phyloP scores from a whole-genome alignment of 2,113 vertebrate genomes.

The Saccopteryx bilineata region DNA sequence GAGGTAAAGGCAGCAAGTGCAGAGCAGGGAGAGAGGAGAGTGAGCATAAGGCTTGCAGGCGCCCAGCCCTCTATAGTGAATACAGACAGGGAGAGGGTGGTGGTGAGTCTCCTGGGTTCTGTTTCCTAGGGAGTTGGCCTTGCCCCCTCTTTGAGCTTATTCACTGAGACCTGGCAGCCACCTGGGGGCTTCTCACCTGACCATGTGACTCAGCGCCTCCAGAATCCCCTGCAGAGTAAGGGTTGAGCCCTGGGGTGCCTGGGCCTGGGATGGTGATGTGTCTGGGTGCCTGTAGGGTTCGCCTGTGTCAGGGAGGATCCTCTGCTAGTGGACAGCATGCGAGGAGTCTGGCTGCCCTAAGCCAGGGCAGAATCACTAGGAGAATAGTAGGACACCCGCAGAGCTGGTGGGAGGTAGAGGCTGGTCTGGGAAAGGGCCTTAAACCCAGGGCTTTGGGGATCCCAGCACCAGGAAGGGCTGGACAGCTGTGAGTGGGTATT shows the following conservation, averaged over 20 bases:
- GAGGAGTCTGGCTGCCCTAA: neutral
- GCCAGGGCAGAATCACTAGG: neutral
- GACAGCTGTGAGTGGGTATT: neutral
- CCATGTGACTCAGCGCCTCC: rapidly evolving
- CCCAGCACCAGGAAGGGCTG: neutral
- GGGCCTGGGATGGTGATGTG: neutral
- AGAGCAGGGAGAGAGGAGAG: neutral
- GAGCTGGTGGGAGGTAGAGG: neutral
- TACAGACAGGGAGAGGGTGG: neutral
- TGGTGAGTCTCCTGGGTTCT: neutral
- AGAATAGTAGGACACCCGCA: neutral
- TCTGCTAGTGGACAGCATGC: neutral
- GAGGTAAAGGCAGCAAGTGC: neutral
- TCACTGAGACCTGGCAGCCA: neutral
- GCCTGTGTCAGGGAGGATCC: neutral
- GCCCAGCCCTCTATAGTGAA: neutral
- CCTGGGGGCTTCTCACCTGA: neutral
- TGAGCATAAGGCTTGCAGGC: neutral
- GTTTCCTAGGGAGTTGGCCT: neutral
- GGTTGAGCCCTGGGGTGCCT: neutral
- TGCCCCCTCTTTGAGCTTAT: neutral
- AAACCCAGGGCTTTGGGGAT: neutral
- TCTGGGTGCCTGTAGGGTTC: neutral
- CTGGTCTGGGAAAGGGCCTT: neutral
- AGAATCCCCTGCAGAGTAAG: neutral